Base-by-base conservation (phyloP, 2,888 invertebrate genomes). In the Sturmia bella region DNA sequence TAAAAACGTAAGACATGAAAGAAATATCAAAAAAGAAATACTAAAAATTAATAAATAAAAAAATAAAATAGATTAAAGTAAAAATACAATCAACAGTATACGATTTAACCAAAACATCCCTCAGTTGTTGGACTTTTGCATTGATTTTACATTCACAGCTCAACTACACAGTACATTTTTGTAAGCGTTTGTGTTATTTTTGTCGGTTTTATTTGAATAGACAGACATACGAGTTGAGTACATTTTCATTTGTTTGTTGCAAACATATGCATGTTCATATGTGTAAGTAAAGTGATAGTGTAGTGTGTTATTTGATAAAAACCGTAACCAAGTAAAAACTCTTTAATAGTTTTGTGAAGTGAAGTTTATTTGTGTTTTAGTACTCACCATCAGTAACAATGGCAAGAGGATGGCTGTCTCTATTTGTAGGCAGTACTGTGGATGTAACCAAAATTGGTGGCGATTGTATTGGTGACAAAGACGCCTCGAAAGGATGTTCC, bases 391-490 rank as follows among this genome's bases (percentile, higher is more conserved):
- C 82, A 61, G 82, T 75, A 54, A 66, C 78, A 43, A 66, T 41
- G 74, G 82, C 77, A 64, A 74, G 57, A 32, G 77, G 73, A 69
- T 82, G 73, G 52, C 57, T 78, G 41, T 52, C 73, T 70, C 79
- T 80, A 43, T 83, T 21, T 57, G 73, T 76, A 37, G 63, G 66
- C 48, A 75, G 63, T 77, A 54, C 21, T 27, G 72, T 50, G 54
- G 84, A 17, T 64, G 84, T 59, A 24, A 84, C 54, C 41, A 76
- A n/a, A 13, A 69, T 57, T 48, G 72, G 66, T 57, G 50, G 69
- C 32, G 66, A n/a, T 61, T 78, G 84, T 81, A 90, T 89, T 11
- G 90, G 88, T 63, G 90, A 89, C 17, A 89, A 84, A 3, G 90
- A 86, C 68, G 87, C 83, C 68, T 88, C 87, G 37, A 89, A 89